Conservation (phyloP, 1,140 invertebrate species). For the Caenorhabditis latens region DNA sequence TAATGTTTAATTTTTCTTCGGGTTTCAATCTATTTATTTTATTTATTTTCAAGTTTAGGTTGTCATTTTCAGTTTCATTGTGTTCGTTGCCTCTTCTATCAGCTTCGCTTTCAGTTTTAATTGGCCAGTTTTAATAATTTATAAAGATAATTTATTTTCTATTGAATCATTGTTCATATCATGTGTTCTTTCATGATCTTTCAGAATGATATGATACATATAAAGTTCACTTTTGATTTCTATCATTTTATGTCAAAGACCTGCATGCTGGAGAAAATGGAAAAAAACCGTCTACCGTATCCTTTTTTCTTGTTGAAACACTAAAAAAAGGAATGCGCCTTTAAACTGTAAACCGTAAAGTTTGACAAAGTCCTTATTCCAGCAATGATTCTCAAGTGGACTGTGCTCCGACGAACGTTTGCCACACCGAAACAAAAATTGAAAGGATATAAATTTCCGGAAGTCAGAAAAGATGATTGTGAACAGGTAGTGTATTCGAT, state of each 20-base stretch:
- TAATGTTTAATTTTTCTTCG: background rate
- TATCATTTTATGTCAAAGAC: no score
- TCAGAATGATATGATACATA: no score
- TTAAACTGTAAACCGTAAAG: background rate
- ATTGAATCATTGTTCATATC: no score
- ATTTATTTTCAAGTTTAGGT: background rate
- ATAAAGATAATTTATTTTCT: no score
- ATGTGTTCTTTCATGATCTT: no score
- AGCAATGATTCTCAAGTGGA: slow-evolving; percentile 23
- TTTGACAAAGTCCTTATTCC: background rate
- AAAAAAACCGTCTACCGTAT: no score
- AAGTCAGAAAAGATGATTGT: slow-evolving; percentile 70
- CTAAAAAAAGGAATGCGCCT: background rate
- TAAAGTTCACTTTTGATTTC: no score
- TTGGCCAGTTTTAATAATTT: background rate
- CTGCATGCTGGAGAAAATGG: no score
- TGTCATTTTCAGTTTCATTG: background rate
- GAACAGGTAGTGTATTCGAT: background rate
- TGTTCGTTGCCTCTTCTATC: background rate
- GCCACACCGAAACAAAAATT: slow-evolving; percentile 65
- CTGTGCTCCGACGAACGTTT: background rate
- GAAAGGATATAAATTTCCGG: slow-evolving; percentile 72
- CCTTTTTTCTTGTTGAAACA: background rate
- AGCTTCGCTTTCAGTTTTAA: background rate
- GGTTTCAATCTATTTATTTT: slow-evolving; percentile 7